Evolutionary conservation across 2,888 invertebrate species (phyloP).

Genomic region (Napeogenes inachia): DNA sequence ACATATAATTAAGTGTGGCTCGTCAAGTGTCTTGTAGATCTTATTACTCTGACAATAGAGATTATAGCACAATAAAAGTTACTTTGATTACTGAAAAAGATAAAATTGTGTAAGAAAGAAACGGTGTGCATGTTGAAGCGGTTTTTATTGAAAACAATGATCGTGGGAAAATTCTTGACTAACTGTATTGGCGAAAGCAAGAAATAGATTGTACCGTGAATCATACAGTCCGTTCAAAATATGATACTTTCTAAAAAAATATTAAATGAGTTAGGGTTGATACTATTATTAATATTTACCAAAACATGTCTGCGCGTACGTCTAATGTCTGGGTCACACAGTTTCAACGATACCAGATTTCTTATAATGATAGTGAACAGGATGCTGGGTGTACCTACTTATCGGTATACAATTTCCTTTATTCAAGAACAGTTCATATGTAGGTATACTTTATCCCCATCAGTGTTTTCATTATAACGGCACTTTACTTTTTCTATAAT

Average conservation of each 20-base stretch:
- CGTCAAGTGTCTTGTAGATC: slow-evolving; percentile 6
- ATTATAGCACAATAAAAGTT: slow-evolving; percentile 15
- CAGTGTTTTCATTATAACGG: slow-evolving; percentile 15
- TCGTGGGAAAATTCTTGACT: slow-evolving; percentile 62
- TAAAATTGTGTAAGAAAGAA: slow-evolving; percentile 31
- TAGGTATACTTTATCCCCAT: slow-evolving; percentile 17
- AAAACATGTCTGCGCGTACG: too few relatives aligned
- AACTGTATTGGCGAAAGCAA: slow-evolving; percentile 59
- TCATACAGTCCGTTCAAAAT: slow-evolving; percentile 27
- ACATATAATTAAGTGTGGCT: slow-evolving; percentile 15
- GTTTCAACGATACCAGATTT: not conserved
- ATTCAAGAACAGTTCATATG: slow-evolving; percentile 4
- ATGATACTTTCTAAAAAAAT: not conserved
- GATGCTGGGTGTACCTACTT: slow-evolving; percentile 20
- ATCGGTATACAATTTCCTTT: slow-evolving; percentile 29
- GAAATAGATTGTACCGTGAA: slow-evolving; percentile 51
- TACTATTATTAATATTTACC: too few relatives aligned
- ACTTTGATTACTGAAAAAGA: slow-evolving; percentile 1
- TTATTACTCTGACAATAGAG: slow-evolving; percentile 16
- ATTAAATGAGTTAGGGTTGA: too few relatives aligned
- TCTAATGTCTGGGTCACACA: too few relatives aligned
- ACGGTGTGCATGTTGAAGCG: slow-evolving; percentile 37
- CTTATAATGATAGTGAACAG: slow-evolving; percentile 1
- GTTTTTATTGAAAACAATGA: slow-evolving; percentile 53
- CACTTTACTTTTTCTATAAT: slow-evolving; percentile 8